phyloP scores from a whole-genome alignment of 2,888 invertebrate species.

The Zygothrica quintamaculata region DNA sequence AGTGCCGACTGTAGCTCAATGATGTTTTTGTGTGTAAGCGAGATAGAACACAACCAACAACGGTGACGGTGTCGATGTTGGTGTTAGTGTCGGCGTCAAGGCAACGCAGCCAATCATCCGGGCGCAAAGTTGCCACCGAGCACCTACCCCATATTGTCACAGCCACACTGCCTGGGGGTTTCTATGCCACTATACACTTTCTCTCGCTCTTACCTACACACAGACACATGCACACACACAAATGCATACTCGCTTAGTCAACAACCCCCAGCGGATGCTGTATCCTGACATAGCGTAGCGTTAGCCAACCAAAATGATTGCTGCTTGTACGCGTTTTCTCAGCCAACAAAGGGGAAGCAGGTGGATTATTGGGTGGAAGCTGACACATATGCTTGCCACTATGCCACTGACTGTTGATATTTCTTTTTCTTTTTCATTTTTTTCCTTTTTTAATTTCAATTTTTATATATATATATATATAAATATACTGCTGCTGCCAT shows the following conservation, averaged over 20 bases:
- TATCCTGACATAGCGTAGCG: slow-evolving; percentile 34
- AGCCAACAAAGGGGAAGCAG: not conserved
- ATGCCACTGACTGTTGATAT: slow-evolving; percentile 28
- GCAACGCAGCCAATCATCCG: slow-evolving; percentile 74
- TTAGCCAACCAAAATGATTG: slow-evolving; percentile 77
- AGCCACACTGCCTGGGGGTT: slow-evolving; percentile 55
- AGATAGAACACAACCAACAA: slow-evolving; percentile 52
- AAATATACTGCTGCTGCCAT: slow-evolving; percentile 6
- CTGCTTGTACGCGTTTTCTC: slow-evolving; percentile 61
- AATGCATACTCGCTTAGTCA: slow-evolving; percentile 17
- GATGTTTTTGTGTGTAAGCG: slow-evolving; percentile 46
- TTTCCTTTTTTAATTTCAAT: slow-evolving; percentile 2
- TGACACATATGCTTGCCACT: slow-evolving; percentile 18
- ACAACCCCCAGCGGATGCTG: slow-evolving; percentile 71
- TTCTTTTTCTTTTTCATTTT: slow-evolving; percentile 55
- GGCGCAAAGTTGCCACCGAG: slow-evolving; percentile 61
- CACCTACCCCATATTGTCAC: slow-evolving; percentile 46
- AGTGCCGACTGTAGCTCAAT: slow-evolving; percentile 53
- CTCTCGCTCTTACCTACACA: slow-evolving; percentile 19
- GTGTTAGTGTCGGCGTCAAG: slow-evolving; percentile 70
- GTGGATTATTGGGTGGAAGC: slow-evolving; percentile 12
- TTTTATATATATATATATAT: not conserved
- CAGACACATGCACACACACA: slow-evolving; percentile 12
- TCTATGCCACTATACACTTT: slow-evolving; percentile 53
- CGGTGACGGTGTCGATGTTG: too few relatives aligned